Percentiles rank a stretch among this genome's conserved stretches.
Conservation (phyloP, 2,888 invertebrate genomes). For the Torymus auratus region DNA sequence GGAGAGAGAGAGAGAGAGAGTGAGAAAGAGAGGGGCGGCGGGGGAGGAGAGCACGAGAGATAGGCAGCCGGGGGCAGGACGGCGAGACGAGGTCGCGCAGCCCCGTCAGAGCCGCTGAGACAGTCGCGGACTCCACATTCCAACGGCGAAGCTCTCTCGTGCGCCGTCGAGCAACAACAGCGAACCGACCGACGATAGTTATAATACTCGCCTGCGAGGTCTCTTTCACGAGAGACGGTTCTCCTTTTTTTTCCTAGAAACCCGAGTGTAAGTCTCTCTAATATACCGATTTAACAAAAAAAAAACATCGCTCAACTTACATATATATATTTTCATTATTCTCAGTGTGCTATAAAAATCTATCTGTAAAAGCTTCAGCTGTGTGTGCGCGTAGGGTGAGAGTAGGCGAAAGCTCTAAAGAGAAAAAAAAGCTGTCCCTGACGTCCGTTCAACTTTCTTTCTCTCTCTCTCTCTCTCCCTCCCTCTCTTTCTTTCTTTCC, state of each 20-base stretch:
- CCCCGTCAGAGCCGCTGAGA: slow-evolving; percentile 82
- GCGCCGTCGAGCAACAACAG: slow-evolving; percentile 63
- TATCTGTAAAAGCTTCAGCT: too few species aligned
- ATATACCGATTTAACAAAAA: neutral
- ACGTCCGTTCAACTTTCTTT: slow-evolving; percentile 5
- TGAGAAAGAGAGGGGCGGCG: slow-evolving; percentile 50
- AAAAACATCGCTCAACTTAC: too few species aligned
- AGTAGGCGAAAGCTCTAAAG: neutral
- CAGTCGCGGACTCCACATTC: slow-evolving; percentile 85
- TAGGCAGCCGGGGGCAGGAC: slow-evolving; percentile 60
- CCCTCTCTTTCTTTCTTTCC: too few species aligned
- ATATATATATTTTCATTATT: too few species aligned
- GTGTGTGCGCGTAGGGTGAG: neutral
- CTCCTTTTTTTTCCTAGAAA: slow-evolving; percentile 12
- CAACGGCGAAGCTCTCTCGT: slow-evolving; percentile 76
- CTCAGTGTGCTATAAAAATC: too few species aligned
- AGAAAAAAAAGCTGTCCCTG: slow-evolving; percentile 4
- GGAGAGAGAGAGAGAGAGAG: slow-evolving; percentile 26
- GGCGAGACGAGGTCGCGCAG: slow-evolving; percentile 64
- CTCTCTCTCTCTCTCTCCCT: too few species aligned
- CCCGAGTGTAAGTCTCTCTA: slow-evolving; percentile 66
- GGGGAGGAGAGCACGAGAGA: slow-evolving; percentile 11
- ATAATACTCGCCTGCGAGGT: slow-evolving; percentile 55
- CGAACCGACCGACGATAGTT: slow-evolving; percentile 54
- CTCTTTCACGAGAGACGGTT: neutral